Evolutionary conservation across 2,888 invertebrate genomes (phyloP), one percentile per base, ranked within the genome.

Genomic region (Morpho deidamia): DNA sequence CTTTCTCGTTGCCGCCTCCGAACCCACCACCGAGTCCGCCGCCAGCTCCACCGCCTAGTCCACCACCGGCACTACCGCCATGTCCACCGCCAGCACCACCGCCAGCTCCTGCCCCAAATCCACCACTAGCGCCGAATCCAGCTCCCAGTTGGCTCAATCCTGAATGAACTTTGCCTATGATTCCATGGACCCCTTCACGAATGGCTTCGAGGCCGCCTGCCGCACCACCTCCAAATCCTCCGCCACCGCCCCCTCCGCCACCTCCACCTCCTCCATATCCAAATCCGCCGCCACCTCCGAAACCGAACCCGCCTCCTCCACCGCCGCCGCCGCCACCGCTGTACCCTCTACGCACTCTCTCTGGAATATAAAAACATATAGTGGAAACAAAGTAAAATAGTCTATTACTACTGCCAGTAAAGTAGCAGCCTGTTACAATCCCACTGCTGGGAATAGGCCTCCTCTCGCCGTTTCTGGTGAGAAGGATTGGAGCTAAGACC

Each of bases 321-420:
- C 71, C 72, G 1, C 70, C 73, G 0, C 70, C 71, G 5, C 69
- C 69, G 0, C 68, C 68, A 9, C 69, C 67, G 7, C 65, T 66
- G 43, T 68, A 64, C 8, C 74, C 72, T 44, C 83, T 76, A 38
- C 84, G 77, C 9, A 78, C 59, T 67, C 83, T 72, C 53, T 73
- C 86, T 86, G 78, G 42, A 71, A 81, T 23, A 60, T 48, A 53
- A 59, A 61, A 52, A 65, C n/a, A 44, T 23, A 23, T 23, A 23
- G 23, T 23, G 23, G 3, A 23, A 23, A 23, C 3, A 23, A 23
- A 2, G 23, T 23, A 23, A 23, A 23, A 23, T 23, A 23, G 23
- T 23, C 23, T 23, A 5, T 23, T 23, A 23, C 1, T 23, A 23
- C 2, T 23, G 23, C 23, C 23, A 2, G 14, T 4, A 14, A n/a